Percentiles rank a stretch among this genome's conserved stretches.
These are phyloP conservation scores for Pygoscelis antarcticus DNA, from an alignment of 2,113 vertebrate species.

Conservation along the genomic window DNA sequence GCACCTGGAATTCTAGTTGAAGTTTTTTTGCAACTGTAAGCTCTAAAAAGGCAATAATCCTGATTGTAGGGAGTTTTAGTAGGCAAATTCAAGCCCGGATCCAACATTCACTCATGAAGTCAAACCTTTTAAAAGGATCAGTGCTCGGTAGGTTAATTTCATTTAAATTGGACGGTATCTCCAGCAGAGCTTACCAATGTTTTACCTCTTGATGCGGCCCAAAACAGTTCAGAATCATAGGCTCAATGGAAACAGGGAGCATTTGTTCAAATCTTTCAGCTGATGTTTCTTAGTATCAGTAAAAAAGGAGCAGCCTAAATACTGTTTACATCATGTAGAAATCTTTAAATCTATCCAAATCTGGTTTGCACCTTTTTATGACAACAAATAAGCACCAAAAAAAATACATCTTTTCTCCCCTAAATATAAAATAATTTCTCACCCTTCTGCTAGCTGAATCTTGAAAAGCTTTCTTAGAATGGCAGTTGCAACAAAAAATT, in stretches of 20 bases:
- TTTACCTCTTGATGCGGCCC: constrained; percentile 16
- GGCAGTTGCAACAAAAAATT: neutral
- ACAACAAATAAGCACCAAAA: neutral
- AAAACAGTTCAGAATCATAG: neutral
- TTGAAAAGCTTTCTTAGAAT: neutral
- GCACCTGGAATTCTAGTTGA: neutral
- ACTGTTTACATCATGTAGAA: neutral
- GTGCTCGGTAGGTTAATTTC: constrained; percentile 35
- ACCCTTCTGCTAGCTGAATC: neutral
- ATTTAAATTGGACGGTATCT: constrained; percentile 44
- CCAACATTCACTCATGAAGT: neutral
- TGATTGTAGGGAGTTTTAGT: constrained; percentile 22
- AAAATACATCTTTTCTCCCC: neutral
- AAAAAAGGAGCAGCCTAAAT: neutral
- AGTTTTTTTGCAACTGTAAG: neutral
- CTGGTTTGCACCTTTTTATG: neutral
- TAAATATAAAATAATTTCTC: neutral
- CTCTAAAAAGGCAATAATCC: constrained; percentile 50
- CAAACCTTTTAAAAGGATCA: constrained; percentile 38
- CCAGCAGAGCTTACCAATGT: constrained; percentile 42
- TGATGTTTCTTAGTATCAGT: neutral
- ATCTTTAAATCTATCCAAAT: neutral
- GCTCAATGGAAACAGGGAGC: neutral
- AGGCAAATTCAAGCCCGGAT: neutral
- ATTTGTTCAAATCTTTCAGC: neutral